Evolutionary conservation across 35 echinoderm and acorn worm genomes (phyloP), one percentile per base, ranked within the genome.

Genomic region (Acanthaster planci): DNA sequence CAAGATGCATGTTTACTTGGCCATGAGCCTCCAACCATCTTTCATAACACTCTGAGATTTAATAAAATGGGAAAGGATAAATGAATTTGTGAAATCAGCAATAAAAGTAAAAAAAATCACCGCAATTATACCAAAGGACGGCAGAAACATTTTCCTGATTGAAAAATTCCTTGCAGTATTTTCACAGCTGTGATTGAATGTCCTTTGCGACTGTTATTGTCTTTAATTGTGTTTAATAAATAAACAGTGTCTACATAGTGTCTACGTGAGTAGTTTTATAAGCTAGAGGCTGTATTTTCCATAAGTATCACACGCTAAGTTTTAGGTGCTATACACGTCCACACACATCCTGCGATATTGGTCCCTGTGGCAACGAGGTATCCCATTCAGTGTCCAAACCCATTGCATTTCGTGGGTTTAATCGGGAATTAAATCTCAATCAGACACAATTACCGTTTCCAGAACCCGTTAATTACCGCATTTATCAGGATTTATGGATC

Each of bases 381-480:
- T 10, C 26, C 64, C 18, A 26, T 58, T 58, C 26, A 68, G 2
- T 72, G 64, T 72, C 64, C 29, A 72, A 26, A 31, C 64, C 18
- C 22, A 29, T 29, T 72, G 22, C 64, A 72, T 72, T 72, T 72
- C 26, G 23, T 19, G 30, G 23, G 64, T 10, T 72, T 72, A 72
- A 72, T 31, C 64, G 64, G 64, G 14, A 72, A 72, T 72, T 72
- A 72, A 72, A 72, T 34, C 64, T 10, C 64, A 72, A 72, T 72
- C 64, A 72, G 64, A 72, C 3, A 72, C 64, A 72, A 72, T 72
- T 72, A 72, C 34, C 18, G 29, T 72, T 72, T 72, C 64, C 23
- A 72, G 64, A 72, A 72, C 64, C 7, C 64, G 64, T 72, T 72
- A 72, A 72, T 72, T 72, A 72, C 64, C 64, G 64, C 64, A 72